Base-by-base conservation (phyloP, 2,797 vertebrate species). In the Notamacropus eugenii region DNA sequence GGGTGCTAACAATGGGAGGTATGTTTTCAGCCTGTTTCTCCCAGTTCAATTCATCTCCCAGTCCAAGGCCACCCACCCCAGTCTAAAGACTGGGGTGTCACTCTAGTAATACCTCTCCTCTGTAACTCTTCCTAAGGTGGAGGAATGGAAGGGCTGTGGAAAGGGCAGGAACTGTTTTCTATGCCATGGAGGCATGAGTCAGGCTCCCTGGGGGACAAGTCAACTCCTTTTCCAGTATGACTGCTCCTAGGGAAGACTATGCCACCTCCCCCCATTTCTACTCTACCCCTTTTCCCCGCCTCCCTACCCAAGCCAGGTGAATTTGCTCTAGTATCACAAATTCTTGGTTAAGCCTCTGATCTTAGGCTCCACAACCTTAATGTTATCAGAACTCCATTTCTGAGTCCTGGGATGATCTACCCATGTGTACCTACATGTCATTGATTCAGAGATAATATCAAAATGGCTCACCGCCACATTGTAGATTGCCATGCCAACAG, bases 401-500 rank as follows among this genome's bases (percentile, higher is more conserved):
- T 40, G 13, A 31, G 0, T 19, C 34, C 54, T 58, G 31, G 10
- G 22, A 87, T 87, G 10, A 87, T 87, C 22, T 87, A 87, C 22
- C 40, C 10, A 87, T 50, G 50, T 67, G 3, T 0, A 0, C 52
- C 54, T 55, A 92, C 12, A 46, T 55, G 12, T 28, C 57, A 31
- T 16, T 3, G 8, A 34, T 28, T 92, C 50, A 28, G 52, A 13
- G 55, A 28, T 82, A 90, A 54, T 4, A 16, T 91, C 58, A 1
- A 19, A 62, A 34, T 16, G 90, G 94, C 99, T 99, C 98, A 99
- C 99, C 46, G 99, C 99, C 27, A 99, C 99, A 1, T 99, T 99
- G 98, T 99, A 99, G 98, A 99, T 99, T 96, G 99, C 99, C 99
- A 99, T 99, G 97, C 99, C 99, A 96, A 99, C 99, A 0, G 99